Conservation (phyloP, 2,113 vertebrate species). For the Ammodytes dubius region DNA sequence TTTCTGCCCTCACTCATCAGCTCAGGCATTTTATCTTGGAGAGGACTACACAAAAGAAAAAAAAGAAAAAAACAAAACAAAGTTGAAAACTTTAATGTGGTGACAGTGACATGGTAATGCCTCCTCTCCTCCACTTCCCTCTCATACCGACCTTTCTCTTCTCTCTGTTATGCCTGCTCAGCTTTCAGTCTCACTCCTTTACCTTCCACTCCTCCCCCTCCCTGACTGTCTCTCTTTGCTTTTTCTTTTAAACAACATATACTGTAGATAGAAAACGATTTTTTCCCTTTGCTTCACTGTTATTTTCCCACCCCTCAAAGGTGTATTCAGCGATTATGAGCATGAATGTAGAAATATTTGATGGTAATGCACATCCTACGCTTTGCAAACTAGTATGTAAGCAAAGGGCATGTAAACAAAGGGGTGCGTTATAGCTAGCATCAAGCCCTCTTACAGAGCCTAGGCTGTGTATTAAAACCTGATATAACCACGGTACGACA, state of each 20-base stretch:
- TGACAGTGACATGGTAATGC: conserved; percentile 47
- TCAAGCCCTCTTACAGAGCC: too few relatives aligned
- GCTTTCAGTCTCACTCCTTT: conserved; percentile 47
- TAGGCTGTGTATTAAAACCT: too few relatives aligned
- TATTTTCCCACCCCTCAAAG: not conserved
- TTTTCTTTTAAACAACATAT: conserved; percentile 46
- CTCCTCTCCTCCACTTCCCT: conserved; percentile 30
- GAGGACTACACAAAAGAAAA: conserved; percentile 32
- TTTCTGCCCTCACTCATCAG: conserved; percentile 49
- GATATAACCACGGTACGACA: too few relatives aligned
- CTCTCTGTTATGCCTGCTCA: conserved; percentile 62
- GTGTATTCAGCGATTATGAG: too few relatives aligned
- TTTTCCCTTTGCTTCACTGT: conserved; percentile 22
- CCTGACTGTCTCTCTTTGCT: conserved; percentile 33
- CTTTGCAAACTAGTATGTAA: too few relatives aligned
- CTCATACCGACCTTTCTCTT: conserved; percentile 70
- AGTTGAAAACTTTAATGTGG: conserved; percentile 58
- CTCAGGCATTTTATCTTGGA: conserved; percentile 46
- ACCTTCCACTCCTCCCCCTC: conserved; percentile 15
- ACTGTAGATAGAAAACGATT: conserved; percentile 45
- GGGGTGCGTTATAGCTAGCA: too few relatives aligned
- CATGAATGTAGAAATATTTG: too few relatives aligned
- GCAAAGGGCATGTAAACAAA: too few relatives aligned
- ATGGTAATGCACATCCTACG: too few relatives aligned
- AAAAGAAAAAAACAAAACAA: conserved; percentile 24